Evolutionary conservation across 2,797 vertebrate species (phyloP).

Genomic region (Sebastiscus tertius): DNA sequence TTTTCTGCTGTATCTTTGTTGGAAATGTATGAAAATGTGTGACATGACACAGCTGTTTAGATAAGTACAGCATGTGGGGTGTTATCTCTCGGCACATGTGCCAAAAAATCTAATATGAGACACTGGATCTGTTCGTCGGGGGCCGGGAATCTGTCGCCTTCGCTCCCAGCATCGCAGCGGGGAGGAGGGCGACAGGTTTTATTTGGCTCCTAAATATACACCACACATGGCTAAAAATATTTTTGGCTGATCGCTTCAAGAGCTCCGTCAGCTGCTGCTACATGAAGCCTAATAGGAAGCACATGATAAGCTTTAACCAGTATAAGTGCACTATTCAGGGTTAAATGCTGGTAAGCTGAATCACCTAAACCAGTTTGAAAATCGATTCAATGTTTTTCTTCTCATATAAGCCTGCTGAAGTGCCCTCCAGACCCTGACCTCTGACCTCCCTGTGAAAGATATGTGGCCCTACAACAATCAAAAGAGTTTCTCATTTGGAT

Average conservation of each 20-base stretch:
- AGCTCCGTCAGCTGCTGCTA: constrained; percentile 55
- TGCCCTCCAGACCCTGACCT: neutral
- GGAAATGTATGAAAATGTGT: neutral
- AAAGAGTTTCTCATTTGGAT: neutral
- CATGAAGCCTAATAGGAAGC: constrained; percentile 51
- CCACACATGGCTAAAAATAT: constrained; percentile 45
- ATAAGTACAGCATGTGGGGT: neutral
- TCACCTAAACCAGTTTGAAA: no score
- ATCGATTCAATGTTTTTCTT: neutral
- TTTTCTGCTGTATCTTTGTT: neutral
- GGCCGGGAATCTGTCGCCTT: constrained; percentile 39
- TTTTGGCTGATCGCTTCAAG: neutral
- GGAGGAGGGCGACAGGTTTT: constrained; percentile 28
- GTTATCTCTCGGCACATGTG: neutral
- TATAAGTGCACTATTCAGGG: neutral
- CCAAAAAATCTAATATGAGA: constrained; percentile 1
- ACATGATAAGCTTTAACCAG: constrained; percentile 44
- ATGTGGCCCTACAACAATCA: neutral
- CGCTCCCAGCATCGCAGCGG: neutral
- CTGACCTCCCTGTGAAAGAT: neutral
- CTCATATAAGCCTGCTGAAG: neutral
- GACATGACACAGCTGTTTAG: neutral
- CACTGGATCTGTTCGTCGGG: constrained; percentile 6
- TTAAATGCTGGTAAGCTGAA: neutral
- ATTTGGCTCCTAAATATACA: constrained; percentile 57